Evolutionary conservation across 2,888 invertebrate species (phyloP), one percentile per base, ranked within the genome.

Genomic region (Tortrix viridana): DNA sequence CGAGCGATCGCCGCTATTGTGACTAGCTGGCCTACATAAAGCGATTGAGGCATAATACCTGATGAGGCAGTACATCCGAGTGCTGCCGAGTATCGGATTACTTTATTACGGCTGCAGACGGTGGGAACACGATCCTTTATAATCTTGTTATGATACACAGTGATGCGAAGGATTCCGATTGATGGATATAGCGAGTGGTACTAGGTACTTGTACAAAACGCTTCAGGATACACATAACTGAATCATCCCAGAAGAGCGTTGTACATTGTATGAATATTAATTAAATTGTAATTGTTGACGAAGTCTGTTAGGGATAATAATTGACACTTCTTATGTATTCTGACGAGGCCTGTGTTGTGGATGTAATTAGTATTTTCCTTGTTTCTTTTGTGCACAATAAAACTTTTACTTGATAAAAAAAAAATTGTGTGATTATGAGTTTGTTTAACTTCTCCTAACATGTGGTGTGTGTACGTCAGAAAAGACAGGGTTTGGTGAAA

Each of bases 21-120:
- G 55, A 37, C 41, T 37, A 54, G 46, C n/a, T 57, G 62, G 26
- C 62, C 62, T 57, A 62, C 62, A 52, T 50, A 55, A 43, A 44
- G 47, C 23, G 41, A 57, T 62, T 61, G 61, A 55, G 55, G 55
- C 50, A 57, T 57, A 52, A 62, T 47, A 57, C 19, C 26, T 47
- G 60, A 47, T 47, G 47, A 60, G 60, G 46, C 55, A 49, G 48
- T 47, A 48, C 55, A 61, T 55, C 49, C 49, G 26, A 62, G 56
- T 38, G 46, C 43, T 20, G 44, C 55, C 37, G 55, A 19, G 62
- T 23, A 47, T 62, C 46, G 41, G 56, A 46, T 62, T 38, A 26
- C 62, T 16, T 52, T 57, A 46, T 52, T 37, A 62, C 62, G 26
- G 22, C 37, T 50, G 22, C 46, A 50, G 41, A 41, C 53, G 53